A percentile compares a stretch with the other conserved stretches of the same genome.
These are phyloP conservation scores for Mormyrus iriodes DNA, from an alignment of 2,113 vertebrate species.

Conservation along the genomic window DNA sequence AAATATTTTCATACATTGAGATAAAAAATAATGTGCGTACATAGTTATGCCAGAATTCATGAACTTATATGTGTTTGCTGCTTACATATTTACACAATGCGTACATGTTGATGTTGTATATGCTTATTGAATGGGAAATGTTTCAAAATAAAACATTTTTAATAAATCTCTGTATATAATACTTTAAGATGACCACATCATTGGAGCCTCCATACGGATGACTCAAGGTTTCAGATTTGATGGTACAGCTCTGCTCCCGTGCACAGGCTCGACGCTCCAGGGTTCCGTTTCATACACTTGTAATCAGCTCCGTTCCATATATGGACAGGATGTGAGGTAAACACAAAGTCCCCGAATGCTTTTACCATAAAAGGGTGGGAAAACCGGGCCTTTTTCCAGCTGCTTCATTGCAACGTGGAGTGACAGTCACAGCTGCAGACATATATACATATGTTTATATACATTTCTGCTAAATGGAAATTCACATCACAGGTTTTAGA, in stretches of 20 bases:
- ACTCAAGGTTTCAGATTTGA: neutral
- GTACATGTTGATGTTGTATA: no score
- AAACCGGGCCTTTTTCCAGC: neutral
- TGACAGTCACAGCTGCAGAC: neutral
- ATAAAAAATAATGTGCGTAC: neutral
- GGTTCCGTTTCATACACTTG: neutral
- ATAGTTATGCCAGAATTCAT: neutral
- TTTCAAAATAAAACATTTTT: neutral
- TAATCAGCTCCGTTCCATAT: neutral
- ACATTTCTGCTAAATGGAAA: neutral
- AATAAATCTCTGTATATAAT: neutral
- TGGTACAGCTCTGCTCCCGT: neutral
- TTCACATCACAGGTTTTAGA: constrained; percentile 3
- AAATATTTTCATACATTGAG: neutral
- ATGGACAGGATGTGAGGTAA: neutral
- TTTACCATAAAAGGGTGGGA: neutral
- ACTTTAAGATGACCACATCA: neutral
- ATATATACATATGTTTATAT: neutral
- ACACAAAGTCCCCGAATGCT: neutral
- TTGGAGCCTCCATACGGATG: neutral
- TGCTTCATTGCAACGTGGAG: neutral
- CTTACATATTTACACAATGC: constrained; percentile 6
- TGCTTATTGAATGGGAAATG: constrained; percentile 1
- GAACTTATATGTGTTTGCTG: neutral
- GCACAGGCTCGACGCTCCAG: neutral